Base-by-base conservation (phyloP, 1,140 invertebrate species). In the Atta cephalotes region DNA sequence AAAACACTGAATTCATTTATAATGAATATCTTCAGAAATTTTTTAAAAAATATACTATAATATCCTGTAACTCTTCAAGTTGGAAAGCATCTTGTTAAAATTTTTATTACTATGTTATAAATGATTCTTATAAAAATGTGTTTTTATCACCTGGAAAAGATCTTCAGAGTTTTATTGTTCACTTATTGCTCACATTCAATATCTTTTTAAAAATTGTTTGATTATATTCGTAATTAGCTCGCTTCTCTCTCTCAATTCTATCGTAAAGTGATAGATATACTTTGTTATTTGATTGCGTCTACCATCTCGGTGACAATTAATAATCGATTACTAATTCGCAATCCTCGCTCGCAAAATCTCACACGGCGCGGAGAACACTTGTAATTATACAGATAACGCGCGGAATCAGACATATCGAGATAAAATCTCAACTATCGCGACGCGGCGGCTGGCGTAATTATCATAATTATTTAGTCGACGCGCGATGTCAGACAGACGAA, bases 381-480 rank as follows among this genome's bases (percentile, higher is more conserved):
- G 66, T 72, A 81, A 82, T 82, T 82, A 60, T 72, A 58, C 28
- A 62, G 71, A 74, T 82, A 60, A 82, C 80, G 35, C 21, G 63
- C 35, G 51, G 9, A 49, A 74, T 12, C 80, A 49, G 68, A 51
- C 35, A 58, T 58, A 68, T 58, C 56, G 80, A 9, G 10, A 39
- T 49, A 49, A 74, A 74, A 82, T 82, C 14, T 82, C 53, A 51
- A 71, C 56, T 68, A 49, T 31, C 65, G 35, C 21, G 21, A 60
- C 21, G 56, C 39, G 25, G 12, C 62, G 77, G 9, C 21, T 9
- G n/a, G 68, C 21, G 14, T 74, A 74, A 82, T 82, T 74, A 82
- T 82, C 80, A 82, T 82, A 82, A 82, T 82, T 49, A 82, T 82
- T 82, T 82, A 82, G 56, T 53, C 80, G 68, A 14, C 68, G 68